These are phyloP conservation scores for Philopedon plagiatum DNA, from an alignment of 2,888 invertebrate genomes.

Conservation along the genomic window DNA sequence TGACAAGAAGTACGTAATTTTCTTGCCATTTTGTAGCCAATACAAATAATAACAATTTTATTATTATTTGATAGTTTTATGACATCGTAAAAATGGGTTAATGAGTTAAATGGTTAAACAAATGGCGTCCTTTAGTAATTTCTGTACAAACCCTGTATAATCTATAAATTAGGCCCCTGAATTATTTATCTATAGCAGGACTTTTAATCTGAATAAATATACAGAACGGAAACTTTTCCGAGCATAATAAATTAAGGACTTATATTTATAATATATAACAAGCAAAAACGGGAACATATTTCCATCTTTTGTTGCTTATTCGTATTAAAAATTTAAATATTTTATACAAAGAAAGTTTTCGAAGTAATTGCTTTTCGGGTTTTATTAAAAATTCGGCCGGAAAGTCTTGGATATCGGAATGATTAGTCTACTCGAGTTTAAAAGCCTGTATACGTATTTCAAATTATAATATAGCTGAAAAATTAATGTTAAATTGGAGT, in stretches of 20 bases:
- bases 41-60: too few relatives aligned
- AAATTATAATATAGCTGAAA: too few relatives aligned
- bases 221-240: neutral
- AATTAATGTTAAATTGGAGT: too few relatives aligned
- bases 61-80: too few relatives aligned
- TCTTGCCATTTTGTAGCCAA: too few relatives aligned
- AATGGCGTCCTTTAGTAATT: too few relatives aligned
- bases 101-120: too few relatives aligned
- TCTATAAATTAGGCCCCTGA: slow-evolving; percentile 1
- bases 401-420: too few relatives aligned
- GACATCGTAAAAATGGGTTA: too few relatives aligned
- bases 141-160: neutral
- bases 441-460: too few relatives aligned
- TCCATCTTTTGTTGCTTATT: neutral
- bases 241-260: slow-evolving; percentile 12
- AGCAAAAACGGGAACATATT: neutral
- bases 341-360: neutral
- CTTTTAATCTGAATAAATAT: slow-evolving; percentile 5
- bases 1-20: too few relatives aligned
- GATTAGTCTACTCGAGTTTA: too few relatives aligned
- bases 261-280: neutral
- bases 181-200: neutral
- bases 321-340: neutral
- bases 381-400: neutral
- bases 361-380: neutral